Base-by-base conservation (phyloP, 2,113 vertebrate species). In the Dolichotis patagonum region DNA sequence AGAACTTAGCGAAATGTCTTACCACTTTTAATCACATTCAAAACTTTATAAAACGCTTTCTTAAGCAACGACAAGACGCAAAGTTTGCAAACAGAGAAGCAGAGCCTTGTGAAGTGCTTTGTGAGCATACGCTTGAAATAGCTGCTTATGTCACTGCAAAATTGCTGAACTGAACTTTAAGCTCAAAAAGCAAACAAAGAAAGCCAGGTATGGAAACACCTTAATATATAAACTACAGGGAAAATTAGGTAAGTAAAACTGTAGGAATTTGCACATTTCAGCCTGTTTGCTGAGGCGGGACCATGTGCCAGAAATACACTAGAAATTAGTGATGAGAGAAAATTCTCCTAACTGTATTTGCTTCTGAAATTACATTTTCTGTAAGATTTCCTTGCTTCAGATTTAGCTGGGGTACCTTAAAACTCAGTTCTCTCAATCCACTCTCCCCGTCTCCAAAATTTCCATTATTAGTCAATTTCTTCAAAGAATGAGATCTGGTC, bases 61-160 rank as follows among this genome's bases (percentile, higher is more conserved):
- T 58, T 77, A 80, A 85, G 95, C 67, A 89, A 24, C 20, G 38
- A 32, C 43, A 38, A 94, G 69, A 41, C 32, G 17, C 63, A 54
- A 43, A 77, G 81, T 56, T 77, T 92, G 87, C 92, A 62, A 82
- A 82, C 43, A 93, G 62, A 93, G 56, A 73, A 78, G n/a, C 24
- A 56, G 4, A 43, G 60, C 60, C 52, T 28, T 3, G n/a, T 16
- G n/a, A 88, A 90, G 46, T 24, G 80, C 87, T 94, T 62, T 35
- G 90, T 88, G 92, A 65, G 95, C 90, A 94, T 38, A 69, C 2
- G 81, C 80, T 52, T 71, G 81, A 95, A 93, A 95, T 92, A 91
- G 52, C 73, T 60, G 38, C 46, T 88, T 12, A 0, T n/a, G 10
- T 69, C 38, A 95, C 10, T 78, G 46, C 49, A 78, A 92, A 85